These are phyloP conservation scores for Drosophila burlai DNA, from an alignment of 1,140 invertebrate species.

Conservation along the genomic window DNA sequence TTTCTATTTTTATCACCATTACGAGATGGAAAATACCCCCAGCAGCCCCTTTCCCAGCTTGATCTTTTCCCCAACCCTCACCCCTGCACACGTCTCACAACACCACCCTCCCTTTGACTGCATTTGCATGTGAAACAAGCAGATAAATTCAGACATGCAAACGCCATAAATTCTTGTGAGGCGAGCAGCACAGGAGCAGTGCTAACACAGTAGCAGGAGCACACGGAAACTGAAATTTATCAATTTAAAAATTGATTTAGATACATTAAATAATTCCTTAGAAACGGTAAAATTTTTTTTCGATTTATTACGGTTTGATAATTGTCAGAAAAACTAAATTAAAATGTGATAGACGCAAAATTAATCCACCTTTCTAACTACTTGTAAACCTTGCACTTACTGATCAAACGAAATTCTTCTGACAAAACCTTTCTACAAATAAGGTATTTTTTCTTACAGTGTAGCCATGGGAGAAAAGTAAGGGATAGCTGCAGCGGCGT, in stretches of 20 bases:
- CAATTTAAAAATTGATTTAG: neutral
- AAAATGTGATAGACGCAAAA: neutral
- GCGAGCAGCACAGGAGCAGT: constrained; percentile 18
- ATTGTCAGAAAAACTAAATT: no score
- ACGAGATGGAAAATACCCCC: constrained; percentile 60
- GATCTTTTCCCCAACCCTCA: constrained; percentile 10
- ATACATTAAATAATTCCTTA: neutral
- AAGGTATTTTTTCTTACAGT: neutral
- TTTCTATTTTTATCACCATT: constrained; percentile 82
- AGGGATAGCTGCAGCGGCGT: constrained; percentile 35
- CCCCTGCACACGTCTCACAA: neutral
- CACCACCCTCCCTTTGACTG: constrained; percentile 28
- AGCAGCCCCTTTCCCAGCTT: constrained; percentile 7
- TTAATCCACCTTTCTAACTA: neutral
- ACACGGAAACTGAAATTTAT: constrained; percentile 12
- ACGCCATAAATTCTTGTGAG: constrained; percentile 76
- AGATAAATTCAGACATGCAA: constrained; percentile 83
- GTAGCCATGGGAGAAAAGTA: neutral
- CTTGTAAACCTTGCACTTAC: no score
- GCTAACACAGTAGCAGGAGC: constrained; percentile 41
- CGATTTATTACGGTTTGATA: neutral
- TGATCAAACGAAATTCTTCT: neutral
- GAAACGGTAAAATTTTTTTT: neutral
- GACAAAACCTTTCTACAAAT: neutral
- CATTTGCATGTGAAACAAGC: constrained; percentile 83